Evolutionary conservation across 2,888 invertebrate genomes (phyloP).

Genomic region (Penaeus monodon): DNA sequence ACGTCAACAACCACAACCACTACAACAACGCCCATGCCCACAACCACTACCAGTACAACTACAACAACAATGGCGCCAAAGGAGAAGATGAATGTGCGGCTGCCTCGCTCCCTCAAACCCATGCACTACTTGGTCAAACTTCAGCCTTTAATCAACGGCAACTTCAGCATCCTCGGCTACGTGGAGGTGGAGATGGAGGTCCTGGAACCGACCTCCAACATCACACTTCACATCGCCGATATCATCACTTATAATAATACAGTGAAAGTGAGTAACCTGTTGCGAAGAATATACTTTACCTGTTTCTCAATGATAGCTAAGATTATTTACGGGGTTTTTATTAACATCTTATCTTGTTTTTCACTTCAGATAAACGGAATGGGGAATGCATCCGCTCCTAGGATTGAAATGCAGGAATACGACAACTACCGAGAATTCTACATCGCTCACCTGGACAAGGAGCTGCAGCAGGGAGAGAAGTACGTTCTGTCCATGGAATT

Average conservation of each 20-base stretch:
- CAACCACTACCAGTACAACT: neutral
- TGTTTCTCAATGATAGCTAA: neutral
- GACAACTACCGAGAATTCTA: conserved; percentile 76
- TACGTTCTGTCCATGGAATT: conserved; percentile 80
- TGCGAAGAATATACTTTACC: too few relatives aligned
- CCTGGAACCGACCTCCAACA: conserved; percentile 47
- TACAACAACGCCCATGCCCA: neutral
- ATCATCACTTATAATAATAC: conserved; percentile 76
- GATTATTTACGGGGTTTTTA: too few relatives aligned
- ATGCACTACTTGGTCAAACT: conserved; percentile 68
- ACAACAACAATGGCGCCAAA: neutral
- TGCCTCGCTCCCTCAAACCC: conserved; percentile 42
- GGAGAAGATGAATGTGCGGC: conserved; percentile 31
- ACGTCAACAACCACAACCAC: neutral
- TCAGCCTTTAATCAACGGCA: conserved; percentile 72
- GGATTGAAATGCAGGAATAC: conserved; percentile 42
- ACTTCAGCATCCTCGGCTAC: conserved; percentile 66
- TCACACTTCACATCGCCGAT: conserved; percentile 71
- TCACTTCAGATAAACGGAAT: too few relatives aligned
- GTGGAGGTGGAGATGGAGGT: conserved; percentile 64
- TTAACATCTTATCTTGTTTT: too few relatives aligned
- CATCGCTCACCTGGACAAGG: conserved; percentile 76
- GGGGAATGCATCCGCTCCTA: too few relatives aligned
- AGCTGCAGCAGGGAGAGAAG: conserved; percentile 75
- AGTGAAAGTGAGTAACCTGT: conserved; percentile 70